Base-by-base conservation (phyloP, 2,113 vertebrate species). In the Catharus fuscescens region DNA sequence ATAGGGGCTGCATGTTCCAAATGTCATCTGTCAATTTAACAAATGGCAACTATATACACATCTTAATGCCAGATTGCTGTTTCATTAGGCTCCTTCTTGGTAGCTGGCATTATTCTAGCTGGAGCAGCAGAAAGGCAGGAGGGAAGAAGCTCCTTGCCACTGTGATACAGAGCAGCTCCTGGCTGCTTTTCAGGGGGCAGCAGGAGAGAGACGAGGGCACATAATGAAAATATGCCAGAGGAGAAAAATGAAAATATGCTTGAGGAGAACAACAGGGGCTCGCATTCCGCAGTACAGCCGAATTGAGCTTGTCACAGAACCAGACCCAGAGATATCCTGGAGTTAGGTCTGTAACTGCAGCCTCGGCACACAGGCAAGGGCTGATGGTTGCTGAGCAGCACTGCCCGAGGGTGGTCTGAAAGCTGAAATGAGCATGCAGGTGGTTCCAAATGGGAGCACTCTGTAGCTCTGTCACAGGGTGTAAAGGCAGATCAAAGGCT, bases 21-120 rank as follows among this genome's bases (percentile, higher is more conserved):
- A 96, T 94, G 94, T 96, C 90, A 90, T 86, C 85, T 90, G 92
- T 93, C 93, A 96, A 23, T 93, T 96, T 94, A 96, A 96, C 82
- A 92, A 93, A 94, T 88, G 82, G 93, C 92, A 95, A 64, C 81
- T 81, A 26, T 80, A 86, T 48, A 73, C 60, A 25, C 69, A 44
- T 91, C 76, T 66, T 94, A 93, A 86, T 70, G 83, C 88, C 94
- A 96, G 94, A 88, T 42, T 92, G 94, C 88, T 80, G 60, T 93
- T 97, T 93, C 92, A 73, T 94, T 94, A 93, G 90, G 61, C 82
- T 95, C 69, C 65, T 86, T 52, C 74, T 54, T 44, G 45, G 86
- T 86, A 81, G 73, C 53, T 96, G 86, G 76, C 38, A 12, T 77
- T 90, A 36, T 24, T 81, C 60, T 79, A 56, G 70, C 76, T 60